Base-by-base conservation (phyloP, 2,888 invertebrate genomes). In the Drosophila pullipes region DNA sequence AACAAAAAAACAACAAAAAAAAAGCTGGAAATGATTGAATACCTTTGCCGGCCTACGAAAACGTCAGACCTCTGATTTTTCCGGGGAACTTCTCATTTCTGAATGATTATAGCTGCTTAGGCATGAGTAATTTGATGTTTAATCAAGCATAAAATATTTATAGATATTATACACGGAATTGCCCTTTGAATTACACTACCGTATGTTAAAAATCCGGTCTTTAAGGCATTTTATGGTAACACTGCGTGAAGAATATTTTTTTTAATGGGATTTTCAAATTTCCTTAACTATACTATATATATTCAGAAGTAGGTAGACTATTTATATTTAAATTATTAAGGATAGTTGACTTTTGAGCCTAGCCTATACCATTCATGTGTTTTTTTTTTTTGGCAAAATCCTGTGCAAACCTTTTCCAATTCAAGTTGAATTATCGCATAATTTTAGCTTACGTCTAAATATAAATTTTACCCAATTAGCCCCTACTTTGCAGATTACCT, bases 1-100 rank as follows among this genome's bases (percentile, higher is more conserved):
- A 3, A 47, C 22, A 6, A 16, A 9, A 6, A 22, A n/a, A 22
- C 10, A 25, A 57, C n/a, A 9, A 9, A 4, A 57, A 4, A 57
- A 30, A 49, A 9, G 9, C 16, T 18, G n/a, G 13, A 35, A 64
- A 62, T 54, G 59, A 69, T 66, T 75, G 54, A 63, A 68, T 59
- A 53, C 39, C n/a, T 30, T 25, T 62, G 47, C 52, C 60, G 37
- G n/a, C 25, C 41, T 37, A n/a, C 33, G 30, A 18, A 44, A 68
- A 62, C 47, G 50, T 54, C 47, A 54, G 74, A 54, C 37, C 11
- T 33, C 13, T 16, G 52, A 5, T 28, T 64, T 49, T 28, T 22
- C 30, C 11, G 16, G 39, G 11, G 11, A 35, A 52, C 41, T 47
- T 59, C 33, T 9, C 9, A 39, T 68, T 25, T 31, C 30, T 37